Base-by-base conservation (phyloP, 2,888 invertebrate species). In the Amphipyra tragopoginis region DNA sequence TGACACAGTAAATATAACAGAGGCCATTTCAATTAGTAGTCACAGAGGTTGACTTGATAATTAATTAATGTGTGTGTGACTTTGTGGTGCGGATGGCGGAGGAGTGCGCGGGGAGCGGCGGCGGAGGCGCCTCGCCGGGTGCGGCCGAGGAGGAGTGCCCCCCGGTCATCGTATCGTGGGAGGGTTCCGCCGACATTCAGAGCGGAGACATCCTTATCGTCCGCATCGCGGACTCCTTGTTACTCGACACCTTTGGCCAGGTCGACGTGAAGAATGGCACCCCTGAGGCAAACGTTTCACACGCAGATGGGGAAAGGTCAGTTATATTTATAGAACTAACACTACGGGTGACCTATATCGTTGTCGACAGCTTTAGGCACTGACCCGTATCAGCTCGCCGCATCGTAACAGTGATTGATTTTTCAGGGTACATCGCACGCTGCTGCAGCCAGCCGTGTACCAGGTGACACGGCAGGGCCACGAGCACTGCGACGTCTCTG, bases 191-290 rank as follows among this genome's bases (percentile, higher is more conserved):
- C 38, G 96, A 96, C 89, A 96, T 97, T 75, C 97, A 97, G 89
- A 96, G 96, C 72, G 97, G 97, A 14, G 97, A 97, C 90, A 96
- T 97, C 77, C 95, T 97, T 77, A 95, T 97, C 86, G 96, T 97
- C 48, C 96, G 96, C 88, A 96, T 97, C 89, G 96, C 96, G 79
- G 96, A 97, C 88, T 93, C 96, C 56, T 90, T 95, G 80, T 92
- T 96, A 57, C 91, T 94, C 59, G 91, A 94, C 72, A 84, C 82
- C 68, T 81, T 85, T 67, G 81, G 79, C 52, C 84, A 81, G 48
- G 57, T 81, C 33, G 87, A 88, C 49, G 53, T 73, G 34, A 90
- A 84, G 76, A 92, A 92, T 75, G 74, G 71, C 72, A 87, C 89
- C 67, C 75, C 76, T 58, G 85, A 85, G 47, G 69, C 79, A 57